A percentile compares a stretch with the other conserved stretches of the same genome.
These are phyloP conservation scores for Eilema depressum DNA, from an alignment of 2,888 invertebrate genomes.

Conservation along the genomic window DNA sequence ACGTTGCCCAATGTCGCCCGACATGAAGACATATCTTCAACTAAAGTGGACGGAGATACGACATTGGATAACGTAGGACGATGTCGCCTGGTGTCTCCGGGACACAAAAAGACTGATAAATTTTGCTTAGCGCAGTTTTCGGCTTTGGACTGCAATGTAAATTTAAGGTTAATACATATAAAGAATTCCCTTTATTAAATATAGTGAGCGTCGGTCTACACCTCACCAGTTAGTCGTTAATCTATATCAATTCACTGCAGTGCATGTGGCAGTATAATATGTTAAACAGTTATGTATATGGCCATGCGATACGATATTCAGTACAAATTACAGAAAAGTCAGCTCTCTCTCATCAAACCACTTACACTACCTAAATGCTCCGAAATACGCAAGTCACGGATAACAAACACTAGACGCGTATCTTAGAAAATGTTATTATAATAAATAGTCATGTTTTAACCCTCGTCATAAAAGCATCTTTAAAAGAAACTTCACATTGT, in stretches of 20 bases:
- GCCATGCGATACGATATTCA: neutral
- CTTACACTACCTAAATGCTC: neutral
- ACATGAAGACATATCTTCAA: neutral
- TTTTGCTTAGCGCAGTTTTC: too few species aligned
- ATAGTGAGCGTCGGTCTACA: conserved; percentile 8
- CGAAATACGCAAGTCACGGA: neutral
- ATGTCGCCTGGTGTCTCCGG: neutral
- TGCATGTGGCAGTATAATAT: conserved; percentile 41
- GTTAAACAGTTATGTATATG: neutral
- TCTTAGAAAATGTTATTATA: conserved; percentile 5
- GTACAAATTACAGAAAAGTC: neutral
- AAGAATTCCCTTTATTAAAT: neutral
- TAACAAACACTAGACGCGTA: neutral
- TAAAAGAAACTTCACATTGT: conserved; percentile 14
- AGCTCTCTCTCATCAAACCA: neutral
- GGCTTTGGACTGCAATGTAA: neutral
- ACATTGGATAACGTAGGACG: neutral
- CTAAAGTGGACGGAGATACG: neutral
- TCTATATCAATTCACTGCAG: conserved; percentile 66
- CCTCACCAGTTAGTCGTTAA: neutral
- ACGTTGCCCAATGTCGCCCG: neutral
- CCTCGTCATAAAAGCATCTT: conserved; percentile 32
- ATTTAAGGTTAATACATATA: neutral
- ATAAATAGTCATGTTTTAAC: conserved; percentile 10
- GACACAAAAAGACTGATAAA: neutral